Evolutionary conservation across 2,113 vertebrate genomes (phyloP).

Genomic region (Scopus umbretta): DNA sequence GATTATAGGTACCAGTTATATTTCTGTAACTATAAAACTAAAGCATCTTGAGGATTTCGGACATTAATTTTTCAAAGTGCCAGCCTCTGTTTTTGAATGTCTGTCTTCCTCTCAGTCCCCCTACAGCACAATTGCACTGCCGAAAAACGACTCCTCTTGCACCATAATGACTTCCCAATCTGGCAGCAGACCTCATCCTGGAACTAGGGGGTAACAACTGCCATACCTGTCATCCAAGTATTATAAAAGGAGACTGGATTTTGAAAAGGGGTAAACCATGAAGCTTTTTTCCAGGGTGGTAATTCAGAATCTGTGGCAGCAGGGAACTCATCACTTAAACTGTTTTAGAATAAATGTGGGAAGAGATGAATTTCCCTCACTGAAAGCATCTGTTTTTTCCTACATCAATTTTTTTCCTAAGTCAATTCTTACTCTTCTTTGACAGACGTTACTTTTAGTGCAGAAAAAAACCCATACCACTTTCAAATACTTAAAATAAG

Average conservation of each 20-base stretch:
- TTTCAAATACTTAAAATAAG: not conserved
- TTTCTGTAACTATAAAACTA: not conserved
- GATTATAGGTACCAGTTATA: not conserved
- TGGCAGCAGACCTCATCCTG: not conserved
- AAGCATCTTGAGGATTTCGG: conserved; percentile 4
- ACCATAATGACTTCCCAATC: not conserved
- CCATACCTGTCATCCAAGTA: not conserved
- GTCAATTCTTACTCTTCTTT: not conserved
- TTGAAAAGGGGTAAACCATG: not conserved
- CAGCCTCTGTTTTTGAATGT: conserved; percentile 26
- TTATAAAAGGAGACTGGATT: not conserved
- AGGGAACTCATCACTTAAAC: not conserved
- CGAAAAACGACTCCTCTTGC: not conserved
- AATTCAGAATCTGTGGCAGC: not conserved
- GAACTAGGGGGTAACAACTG: not conserved
- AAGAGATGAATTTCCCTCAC: not conserved
- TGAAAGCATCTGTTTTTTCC: not conserved
- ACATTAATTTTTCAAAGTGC: conserved; percentile 28
- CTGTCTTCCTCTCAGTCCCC: not conserved
- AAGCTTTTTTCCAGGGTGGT: not conserved
- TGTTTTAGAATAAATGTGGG: not conserved
- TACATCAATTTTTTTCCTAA: too few relatives aligned
- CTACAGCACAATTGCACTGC: not conserved
- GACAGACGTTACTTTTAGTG: not conserved
- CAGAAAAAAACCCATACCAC: not conserved